Evolutionary conservation across 2,113 vertebrate species (phyloP).

Genomic region (Labeo rohita): DNA sequence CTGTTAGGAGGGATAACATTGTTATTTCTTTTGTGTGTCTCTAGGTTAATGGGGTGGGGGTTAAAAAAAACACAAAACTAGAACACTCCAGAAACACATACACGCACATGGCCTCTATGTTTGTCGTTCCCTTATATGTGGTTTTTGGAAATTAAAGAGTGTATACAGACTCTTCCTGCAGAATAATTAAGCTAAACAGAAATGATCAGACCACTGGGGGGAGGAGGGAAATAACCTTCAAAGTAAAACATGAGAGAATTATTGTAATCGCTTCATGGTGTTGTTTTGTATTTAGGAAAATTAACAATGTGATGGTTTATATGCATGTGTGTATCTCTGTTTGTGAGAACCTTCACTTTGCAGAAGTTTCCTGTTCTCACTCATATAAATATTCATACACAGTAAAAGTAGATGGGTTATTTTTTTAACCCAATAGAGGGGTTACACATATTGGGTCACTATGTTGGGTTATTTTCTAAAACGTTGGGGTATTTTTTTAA

Average conservation of each 20-base stretch:
- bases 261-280: constrained; percentile 19
- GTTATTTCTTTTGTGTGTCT: neutral
- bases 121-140: constrained; percentile 21
- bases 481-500: too few species aligned
- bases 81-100: constrained; percentile 7
- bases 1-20: neutral
- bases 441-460: too few species aligned
- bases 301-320: neutral
- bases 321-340: constrained; percentile 1
- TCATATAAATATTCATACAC: neutral
- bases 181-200: constrained; percentile 22
- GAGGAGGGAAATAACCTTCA: neutral
- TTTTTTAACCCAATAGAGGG: too few species aligned
- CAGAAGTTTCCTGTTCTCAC: neutral
- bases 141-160: constrained; percentile 16
- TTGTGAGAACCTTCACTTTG: neutral
- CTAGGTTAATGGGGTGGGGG: constrained; percentile 10
- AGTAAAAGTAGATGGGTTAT: too few species aligned
- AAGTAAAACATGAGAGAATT: constrained; percentile 5
- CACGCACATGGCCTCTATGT: neutral
- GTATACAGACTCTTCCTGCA: neutral
- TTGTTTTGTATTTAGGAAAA: constrained; percentile 15
- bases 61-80: neutral
- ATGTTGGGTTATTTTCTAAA: too few species aligned
- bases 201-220: constrained; percentile 20